These are phyloP conservation scores for Nasonia oneida DNA, from an alignment of 2,888 invertebrate species.

Conservation along the genomic window DNA sequence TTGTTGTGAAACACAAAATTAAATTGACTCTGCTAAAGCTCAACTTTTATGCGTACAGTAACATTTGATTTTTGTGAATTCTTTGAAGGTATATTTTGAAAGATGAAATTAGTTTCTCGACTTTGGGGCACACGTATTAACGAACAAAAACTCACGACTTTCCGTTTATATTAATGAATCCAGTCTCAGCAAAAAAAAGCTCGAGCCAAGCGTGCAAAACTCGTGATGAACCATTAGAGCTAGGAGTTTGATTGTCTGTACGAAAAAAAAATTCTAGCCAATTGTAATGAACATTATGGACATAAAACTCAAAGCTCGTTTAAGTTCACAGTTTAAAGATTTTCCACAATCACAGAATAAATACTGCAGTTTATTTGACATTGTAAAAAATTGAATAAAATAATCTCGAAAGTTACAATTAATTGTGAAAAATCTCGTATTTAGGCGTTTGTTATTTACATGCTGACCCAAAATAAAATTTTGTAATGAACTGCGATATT, in stretches of 20 bases:
- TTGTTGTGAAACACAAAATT: neutral
- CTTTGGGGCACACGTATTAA: constrained; percentile 52
- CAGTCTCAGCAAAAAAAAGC: constrained; percentile 63
- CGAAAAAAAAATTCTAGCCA: neutral
- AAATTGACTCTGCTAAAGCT: neutral
- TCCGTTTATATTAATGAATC: constrained; percentile 47
- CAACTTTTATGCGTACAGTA: neutral
- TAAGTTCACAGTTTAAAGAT: constrained; percentile 34
- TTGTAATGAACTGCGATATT: constrained; percentile 65
- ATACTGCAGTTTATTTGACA: constrained; percentile 5
- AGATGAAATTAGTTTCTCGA: neutral
- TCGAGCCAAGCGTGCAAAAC: constrained; percentile 73
- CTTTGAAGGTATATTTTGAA: neutral
- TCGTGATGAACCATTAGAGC: constrained; percentile 36
- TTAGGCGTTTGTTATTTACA: constrained; percentile 76
- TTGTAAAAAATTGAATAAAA: neutral
- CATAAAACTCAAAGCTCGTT: constrained; percentile 51
- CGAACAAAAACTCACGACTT: constrained; percentile 35
- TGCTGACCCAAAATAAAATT: constrained; percentile 74
- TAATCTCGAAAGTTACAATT: neutral
- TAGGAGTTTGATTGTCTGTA: constrained; percentile 35
- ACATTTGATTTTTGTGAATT: constrained; percentile 8
- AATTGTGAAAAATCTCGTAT: constrained; percentile 62
- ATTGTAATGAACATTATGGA: neutral
- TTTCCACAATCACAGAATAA: constrained; percentile 52